A percentile compares a stretch with the other conserved stretches of the same genome.
phyloP scores from a whole-genome alignment of 2,797 vertebrate genomes.

The Acipenser oxyrinchus region DNA sequence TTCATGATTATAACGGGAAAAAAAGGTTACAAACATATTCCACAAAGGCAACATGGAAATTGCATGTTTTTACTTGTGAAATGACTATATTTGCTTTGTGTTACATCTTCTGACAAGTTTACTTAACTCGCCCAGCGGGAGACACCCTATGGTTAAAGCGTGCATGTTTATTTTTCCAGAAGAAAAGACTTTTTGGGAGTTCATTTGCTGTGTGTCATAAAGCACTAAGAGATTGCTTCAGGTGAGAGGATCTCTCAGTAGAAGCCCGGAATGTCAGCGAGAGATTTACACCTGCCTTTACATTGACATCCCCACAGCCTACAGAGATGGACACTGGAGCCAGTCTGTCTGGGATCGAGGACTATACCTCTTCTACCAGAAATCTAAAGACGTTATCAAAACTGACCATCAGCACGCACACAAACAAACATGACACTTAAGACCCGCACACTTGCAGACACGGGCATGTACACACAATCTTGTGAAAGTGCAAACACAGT shows the following conservation, averaged over 20 bases:
- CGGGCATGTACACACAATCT: neutral
- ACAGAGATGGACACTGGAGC: slow-evolving; percentile 92
- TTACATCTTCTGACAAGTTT: neutral
- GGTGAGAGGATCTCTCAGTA: slow-evolving; percentile 67
- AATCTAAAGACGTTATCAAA: slow-evolving; percentile 61
- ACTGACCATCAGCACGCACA: slow-evolving; percentile 59
- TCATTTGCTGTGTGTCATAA: slow-evolving; percentile 62
- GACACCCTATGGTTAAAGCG: slow-evolving; percentile 2
- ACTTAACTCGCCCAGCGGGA: neutral
- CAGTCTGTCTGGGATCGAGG: slow-evolving; percentile 80
- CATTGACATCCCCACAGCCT: slow-evolving; percentile 69
- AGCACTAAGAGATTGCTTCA: slow-evolving; percentile 68
- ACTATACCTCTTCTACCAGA: slow-evolving; percentile 42
- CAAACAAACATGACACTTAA: slow-evolving; percentile 43
- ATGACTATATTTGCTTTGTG: neutral
- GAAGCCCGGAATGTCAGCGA: slow-evolving; percentile 63
- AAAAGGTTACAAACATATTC: no score
- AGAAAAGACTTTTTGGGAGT: slow-evolving; percentile 29
- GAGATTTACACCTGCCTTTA: slow-evolving; percentile 94
- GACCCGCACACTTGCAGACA: neutral
- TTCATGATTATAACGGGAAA: no score
- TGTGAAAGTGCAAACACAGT: slow-evolving; percentile 21
- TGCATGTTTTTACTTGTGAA: neutral
- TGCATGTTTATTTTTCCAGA: slow-evolving; percentile 23
- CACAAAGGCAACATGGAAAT: neutral